Evolutionary conservation across 2,797 vertebrate genomes (phyloP).

Genomic region (Brotula barbata): DNA sequence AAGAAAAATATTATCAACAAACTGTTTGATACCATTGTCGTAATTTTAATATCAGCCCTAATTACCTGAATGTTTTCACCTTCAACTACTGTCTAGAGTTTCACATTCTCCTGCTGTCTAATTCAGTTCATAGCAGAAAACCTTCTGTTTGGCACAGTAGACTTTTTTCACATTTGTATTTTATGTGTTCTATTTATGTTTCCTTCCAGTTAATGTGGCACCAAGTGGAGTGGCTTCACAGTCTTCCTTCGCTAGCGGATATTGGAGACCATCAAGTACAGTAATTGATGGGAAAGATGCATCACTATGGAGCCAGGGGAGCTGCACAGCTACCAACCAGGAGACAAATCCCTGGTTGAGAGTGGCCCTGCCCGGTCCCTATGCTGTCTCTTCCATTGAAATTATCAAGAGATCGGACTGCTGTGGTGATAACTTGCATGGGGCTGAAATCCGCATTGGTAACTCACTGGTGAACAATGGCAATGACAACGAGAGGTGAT

Average conservation of each 20-base stretch:
- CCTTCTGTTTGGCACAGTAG: too few species aligned
- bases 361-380: background rate
- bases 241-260: background rate
- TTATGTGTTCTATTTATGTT: too few species aligned
- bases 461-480: conserved; percentile 20
- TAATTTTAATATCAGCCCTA: too few species aligned
- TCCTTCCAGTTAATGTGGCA: conserved; percentile 10
- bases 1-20: too few species aligned
- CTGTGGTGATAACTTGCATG: fast-evolving
- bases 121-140: too few species aligned
- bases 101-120: too few species aligned
- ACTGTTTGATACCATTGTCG: too few species aligned
- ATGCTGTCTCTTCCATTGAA: background rate
- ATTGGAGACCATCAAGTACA: fast-evolving
- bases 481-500: conserved; percentile 19
- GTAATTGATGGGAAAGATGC: background rate
- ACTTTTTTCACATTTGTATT: too few species aligned
- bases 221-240: background rate
- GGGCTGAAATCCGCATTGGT: conserved; percentile 18
- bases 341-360: conserved; percentile 15
- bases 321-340: background rate
- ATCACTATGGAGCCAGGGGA: fast-evolving
- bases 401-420: conserved; percentile 1
- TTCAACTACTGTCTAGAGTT: too few species aligned
- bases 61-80: too few species aligned